Percentiles rank a stretch among this genome's conserved stretches.
phyloP scores from a whole-genome alignment of 2,797 vertebrate species.

The Siniperca undulata region DNA sequence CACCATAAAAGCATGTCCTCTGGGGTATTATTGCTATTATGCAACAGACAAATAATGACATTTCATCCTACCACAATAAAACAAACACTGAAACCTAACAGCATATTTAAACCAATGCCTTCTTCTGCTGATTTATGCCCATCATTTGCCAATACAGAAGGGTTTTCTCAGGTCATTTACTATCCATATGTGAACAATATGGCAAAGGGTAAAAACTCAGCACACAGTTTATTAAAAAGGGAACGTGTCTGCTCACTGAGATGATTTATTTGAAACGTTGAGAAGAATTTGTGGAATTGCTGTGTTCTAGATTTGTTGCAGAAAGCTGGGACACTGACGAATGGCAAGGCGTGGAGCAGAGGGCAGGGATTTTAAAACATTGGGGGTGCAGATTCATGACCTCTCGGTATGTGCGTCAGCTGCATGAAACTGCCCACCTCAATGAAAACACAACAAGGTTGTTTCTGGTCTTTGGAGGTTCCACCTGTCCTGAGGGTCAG shows the following conservation, averaged over 20 bases:
- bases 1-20: conserved; percentile 19
- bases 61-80: conserved; percentile 14
- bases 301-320: conserved; percentile 44
- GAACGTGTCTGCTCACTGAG: conserved; percentile 6
- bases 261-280: conserved; percentile 57
- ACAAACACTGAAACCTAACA: conserved; percentile 22
- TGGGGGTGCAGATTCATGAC: conserved; percentile 53
- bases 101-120: conserved; percentile 2
- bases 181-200: conserved; percentile 16
- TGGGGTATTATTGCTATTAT: not conserved
- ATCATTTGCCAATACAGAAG: conserved; percentile 26
- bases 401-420: conserved; percentile 44
- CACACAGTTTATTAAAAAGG: conserved; percentile 30
- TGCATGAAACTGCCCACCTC: conserved; percentile 45
- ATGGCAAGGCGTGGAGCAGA: conserved; percentile 35
- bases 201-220: conserved; percentile 19
- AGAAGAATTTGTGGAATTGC: conserved; percentile 56
- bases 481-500: not conserved
- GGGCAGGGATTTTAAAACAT: conserved; percentile 55
- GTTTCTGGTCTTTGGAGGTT: not conserved
- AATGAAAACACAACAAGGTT: not conserved
- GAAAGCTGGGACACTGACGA: conserved; percentile 51
- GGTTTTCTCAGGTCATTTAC: conserved; percentile 44
- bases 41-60: conserved; percentile 17
- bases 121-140: conserved; percentile 8